phyloP scores from a whole-genome alignment of 92 coral and sea anemone genomes.

The Palythoa heliodiscus region DNA sequence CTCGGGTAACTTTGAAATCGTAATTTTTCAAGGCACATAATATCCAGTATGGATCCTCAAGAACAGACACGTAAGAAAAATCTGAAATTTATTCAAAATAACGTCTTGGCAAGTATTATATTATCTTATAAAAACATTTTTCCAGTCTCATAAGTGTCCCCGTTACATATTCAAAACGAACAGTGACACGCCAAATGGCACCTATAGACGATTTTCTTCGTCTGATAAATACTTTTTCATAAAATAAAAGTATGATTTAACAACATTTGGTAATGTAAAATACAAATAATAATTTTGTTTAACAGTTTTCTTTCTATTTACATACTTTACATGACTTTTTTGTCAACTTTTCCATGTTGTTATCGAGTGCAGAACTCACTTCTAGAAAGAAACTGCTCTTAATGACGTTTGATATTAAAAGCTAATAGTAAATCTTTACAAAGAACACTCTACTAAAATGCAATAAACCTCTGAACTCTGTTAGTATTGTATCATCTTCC shows the following conservation, averaged over 20 bases:
- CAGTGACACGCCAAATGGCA: conserved; percentile 25
- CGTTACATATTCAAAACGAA: background rate
- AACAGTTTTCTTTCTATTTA: conserved; percentile 29
- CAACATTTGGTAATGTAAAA: background rate
- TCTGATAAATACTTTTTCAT: conserved; percentile 27
- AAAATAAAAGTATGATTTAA: background rate
- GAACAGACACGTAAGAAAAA: conserved; percentile 20
- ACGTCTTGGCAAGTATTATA: conserved; percentile 14
- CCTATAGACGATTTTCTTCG: background rate
- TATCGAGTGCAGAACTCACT: background rate
- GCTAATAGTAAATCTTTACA: background rate
- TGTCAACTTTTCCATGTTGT: background rate
- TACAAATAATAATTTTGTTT: background rate
- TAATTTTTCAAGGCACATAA: too few relatives aligned
- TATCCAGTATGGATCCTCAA: background rate
- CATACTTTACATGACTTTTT: conserved; percentile 11
- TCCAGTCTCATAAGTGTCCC: conserved; percentile 4
- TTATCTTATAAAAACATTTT: conserved; percentile 11
- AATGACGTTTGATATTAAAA: background rate
- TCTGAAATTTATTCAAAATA: conserved; percentile 38
- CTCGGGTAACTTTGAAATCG: too few relatives aligned
- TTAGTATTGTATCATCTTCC: background rate
- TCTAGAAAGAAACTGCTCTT: background rate
- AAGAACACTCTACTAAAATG: background rate
- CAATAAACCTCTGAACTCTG: background rate